Base-by-base conservation (phyloP, 2,113 vertebrate species). In the Leucopternis melanops region DNA sequence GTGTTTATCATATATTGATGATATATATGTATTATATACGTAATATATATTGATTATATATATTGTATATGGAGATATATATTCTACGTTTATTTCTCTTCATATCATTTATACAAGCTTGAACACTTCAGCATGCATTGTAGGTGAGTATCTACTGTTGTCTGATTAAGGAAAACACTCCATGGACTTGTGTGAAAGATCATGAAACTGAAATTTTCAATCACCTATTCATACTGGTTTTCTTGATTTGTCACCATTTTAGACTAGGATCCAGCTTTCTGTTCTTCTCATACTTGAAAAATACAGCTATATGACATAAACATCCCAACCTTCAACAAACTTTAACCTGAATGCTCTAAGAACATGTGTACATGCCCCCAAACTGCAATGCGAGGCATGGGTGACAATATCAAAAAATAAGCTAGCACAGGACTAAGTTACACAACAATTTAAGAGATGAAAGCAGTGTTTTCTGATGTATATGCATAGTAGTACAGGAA, bases 341-440 rank as follows among this genome's bases (percentile, higher is more conserved):
- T 55, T 59, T 18, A 78, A 50, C 49, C 19, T 11, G 4, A 50
- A 52, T 23, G 49, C 25, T 71, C 29, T 11, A 32, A 54, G 61
- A 45, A 52, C 0, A 0, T 9, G 17, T 25, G 16, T 38, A 81
- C 44, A 8, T 16, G 23, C 42, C 74, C 14, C 67, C 42, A 15
- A 50, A 45, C 54, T 5, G 29, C 36, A 32, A 5, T 55, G 42
- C 36, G 27, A 13, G 25, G 70, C 45, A 77, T 5, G 4, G 52
- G 71, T 19, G 32, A 38, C 82, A 74, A 1, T 7, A 49, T 8
- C 27, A 49, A 49, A 63, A 34, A 23, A 34, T 4, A 44, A 75
- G 58, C 34, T 9, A 57, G 42, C 69, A 65, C 20, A 49, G 74
- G 31, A 52, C 65, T 13, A 12, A 26, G 21, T 58, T 19, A 58